Conservation (phyloP, 2,113 vertebrate genomes). For the Haliaeetus leucogaster region DNA sequence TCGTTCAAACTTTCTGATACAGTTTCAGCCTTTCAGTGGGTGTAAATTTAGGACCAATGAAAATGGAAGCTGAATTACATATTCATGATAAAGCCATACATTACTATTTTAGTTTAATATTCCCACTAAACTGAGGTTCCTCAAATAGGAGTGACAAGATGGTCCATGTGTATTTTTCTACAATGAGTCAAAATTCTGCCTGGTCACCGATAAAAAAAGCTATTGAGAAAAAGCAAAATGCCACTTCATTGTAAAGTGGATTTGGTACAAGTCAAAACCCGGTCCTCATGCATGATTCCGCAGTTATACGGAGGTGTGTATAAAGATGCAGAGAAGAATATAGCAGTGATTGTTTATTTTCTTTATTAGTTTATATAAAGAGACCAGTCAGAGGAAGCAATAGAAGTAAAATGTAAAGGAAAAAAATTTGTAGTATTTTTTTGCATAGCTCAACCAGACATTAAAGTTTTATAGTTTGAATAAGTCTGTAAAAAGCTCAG, state of each 20-base stretch:
- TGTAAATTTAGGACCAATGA: neutral
- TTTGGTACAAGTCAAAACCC: neutral
- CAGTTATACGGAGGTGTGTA: neutral
- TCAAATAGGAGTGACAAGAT: neutral
- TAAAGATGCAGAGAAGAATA: neutral
- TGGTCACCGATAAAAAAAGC: neutral
- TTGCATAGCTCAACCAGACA: neutral
- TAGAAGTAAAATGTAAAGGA: neutral
- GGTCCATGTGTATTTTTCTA: neutral
- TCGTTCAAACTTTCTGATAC: neutral
- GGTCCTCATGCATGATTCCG: neutral
- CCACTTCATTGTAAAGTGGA: neutral
- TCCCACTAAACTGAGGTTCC: neutral
- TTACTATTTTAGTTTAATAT: neutral
- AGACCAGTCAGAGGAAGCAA: neutral
- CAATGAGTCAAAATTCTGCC: neutral
- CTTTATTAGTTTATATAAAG: neutral
- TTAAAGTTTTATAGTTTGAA: neutral
- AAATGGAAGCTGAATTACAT: neutral
- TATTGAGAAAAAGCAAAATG: neutral
- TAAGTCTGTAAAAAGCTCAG: neutral
- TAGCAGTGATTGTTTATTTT: neutral
- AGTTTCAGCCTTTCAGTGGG: neutral
- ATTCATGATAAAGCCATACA: neutral
- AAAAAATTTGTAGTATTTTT: neutral